A percentile compares a stretch with the other conserved stretches of the same genome.
Conservation (phyloP, 2,113 vertebrate genomes). For the Ciconia stormi region DNA sequence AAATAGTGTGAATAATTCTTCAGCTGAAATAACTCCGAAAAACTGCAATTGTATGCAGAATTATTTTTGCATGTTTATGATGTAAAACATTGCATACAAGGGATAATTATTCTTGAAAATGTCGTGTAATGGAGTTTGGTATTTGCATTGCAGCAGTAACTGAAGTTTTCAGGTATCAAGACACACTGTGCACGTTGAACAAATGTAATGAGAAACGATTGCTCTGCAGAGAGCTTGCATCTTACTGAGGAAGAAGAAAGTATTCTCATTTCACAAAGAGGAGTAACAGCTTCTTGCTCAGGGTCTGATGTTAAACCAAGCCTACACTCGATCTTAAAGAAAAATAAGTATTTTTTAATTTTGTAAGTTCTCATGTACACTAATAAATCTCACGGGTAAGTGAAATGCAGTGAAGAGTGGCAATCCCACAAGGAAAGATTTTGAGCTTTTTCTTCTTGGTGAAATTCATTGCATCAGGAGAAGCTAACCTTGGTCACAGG, state of each 20-base stretch:
- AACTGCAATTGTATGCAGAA: neutral
- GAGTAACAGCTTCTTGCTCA: neutral
- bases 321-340: neutral
- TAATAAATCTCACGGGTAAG: neutral
- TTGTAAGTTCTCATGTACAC: neutral
- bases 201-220: neutral
- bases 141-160: neutral
- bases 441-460: neutral
- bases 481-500: neutral
- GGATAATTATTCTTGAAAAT: neutral
- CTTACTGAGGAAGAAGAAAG: neutral
- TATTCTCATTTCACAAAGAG: neutral
- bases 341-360: neutral
- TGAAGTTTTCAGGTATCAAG: neutral
- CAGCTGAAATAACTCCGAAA: neutral
- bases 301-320: neutral
- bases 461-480: fast-evolving
- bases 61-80: constrained; percentile 1
- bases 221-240: neutral
- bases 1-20: neutral
- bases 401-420: neutral
- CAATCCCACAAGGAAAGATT: neutral
- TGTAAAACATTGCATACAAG: neutral
- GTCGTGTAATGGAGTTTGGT: neutral
- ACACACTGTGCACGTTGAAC: neutral